These are phyloP conservation scores for Tachyglossus aculeatus DNA, from an alignment of 2,797 vertebrate species.

Conservation along the genomic window DNA sequence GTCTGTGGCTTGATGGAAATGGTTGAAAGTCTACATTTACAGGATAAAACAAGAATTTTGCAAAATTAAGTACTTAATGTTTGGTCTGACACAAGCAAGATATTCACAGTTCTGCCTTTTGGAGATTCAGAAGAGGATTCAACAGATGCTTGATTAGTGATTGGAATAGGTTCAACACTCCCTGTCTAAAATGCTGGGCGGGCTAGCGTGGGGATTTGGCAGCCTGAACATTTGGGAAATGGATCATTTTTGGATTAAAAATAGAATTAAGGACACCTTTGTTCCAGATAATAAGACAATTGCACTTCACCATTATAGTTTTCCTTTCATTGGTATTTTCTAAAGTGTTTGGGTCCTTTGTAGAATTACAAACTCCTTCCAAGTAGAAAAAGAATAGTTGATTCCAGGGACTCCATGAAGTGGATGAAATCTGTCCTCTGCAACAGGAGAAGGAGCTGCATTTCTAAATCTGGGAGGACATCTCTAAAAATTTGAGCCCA, in stretches of 20 bases:
- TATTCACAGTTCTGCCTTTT: too few species aligned
- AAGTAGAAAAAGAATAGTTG: constrained; percentile 38
- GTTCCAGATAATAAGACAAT: constrained; percentile 27
- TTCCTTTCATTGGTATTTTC: constrained; percentile 1
- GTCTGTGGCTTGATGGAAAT: too few species aligned
- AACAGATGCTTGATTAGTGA: too few species aligned
- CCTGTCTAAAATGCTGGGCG: not conserved
- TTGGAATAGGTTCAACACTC: not conserved
- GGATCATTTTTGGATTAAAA: constrained; percentile 45
- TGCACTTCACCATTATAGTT: constrained; percentile 7
- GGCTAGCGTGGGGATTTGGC: not conserved
- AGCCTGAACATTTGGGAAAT: constrained; percentile 33
- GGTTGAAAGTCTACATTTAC: too few species aligned
- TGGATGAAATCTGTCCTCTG: constrained; percentile 12
- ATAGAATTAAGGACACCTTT: constrained; percentile 53
- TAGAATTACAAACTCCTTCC: constrained; percentile 12
- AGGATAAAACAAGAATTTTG: too few species aligned
- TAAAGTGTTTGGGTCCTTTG: constrained; percentile 7
- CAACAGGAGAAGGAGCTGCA: too few species aligned
- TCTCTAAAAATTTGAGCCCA: too few species aligned
- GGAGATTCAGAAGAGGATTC: too few species aligned
- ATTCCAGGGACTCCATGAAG: not conserved
- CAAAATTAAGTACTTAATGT: too few species aligned
- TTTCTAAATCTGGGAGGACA: too few species aligned
- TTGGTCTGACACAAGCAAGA: too few species aligned